These are phyloP conservation scores for Erythrolamprus reginae DNA, from an alignment of 2,113 vertebrate species.

Conservation along the genomic window DNA sequence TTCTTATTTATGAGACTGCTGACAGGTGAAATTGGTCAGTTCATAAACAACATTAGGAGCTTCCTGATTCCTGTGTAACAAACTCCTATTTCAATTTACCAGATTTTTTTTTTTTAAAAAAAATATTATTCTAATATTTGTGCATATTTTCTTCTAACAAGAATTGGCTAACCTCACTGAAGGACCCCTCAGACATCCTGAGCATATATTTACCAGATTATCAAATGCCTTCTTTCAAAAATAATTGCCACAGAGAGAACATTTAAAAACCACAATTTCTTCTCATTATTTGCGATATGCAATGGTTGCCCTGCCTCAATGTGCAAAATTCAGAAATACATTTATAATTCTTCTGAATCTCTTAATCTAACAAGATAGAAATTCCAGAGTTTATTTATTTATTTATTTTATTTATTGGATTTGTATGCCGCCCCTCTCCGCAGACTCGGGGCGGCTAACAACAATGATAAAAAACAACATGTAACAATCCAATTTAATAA, in stretches of 20 bases:
- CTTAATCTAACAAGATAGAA: background rate
- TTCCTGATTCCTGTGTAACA: background rate
- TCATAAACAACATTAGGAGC: background rate
- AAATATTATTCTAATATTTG: background rate
- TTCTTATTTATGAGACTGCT: background rate
- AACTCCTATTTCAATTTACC: background rate
- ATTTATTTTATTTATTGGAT: too few species aligned
- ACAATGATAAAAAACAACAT: too few species aligned
- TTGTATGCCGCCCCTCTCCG: too few species aligned
- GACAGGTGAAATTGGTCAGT: background rate
- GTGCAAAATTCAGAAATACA: background rate
- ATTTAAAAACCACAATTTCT: background rate
- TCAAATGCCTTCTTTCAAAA: background rate
- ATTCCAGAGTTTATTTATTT: too few species aligned
- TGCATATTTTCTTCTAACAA: background rate
- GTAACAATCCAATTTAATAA: too few species aligned
- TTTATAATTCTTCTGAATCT: background rate
- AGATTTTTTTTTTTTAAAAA: background rate
- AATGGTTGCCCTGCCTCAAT: background rate
- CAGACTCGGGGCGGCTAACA: too few species aligned
- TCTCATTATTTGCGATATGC: background rate
- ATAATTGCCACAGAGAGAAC: background rate
- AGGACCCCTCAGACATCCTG: background rate
- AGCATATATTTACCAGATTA: background rate
- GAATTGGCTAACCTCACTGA: background rate